These are phyloP conservation scores for Nomada ferruginata DNA, from an alignment of 2,888 invertebrate species.

Conservation along the genomic window DNA sequence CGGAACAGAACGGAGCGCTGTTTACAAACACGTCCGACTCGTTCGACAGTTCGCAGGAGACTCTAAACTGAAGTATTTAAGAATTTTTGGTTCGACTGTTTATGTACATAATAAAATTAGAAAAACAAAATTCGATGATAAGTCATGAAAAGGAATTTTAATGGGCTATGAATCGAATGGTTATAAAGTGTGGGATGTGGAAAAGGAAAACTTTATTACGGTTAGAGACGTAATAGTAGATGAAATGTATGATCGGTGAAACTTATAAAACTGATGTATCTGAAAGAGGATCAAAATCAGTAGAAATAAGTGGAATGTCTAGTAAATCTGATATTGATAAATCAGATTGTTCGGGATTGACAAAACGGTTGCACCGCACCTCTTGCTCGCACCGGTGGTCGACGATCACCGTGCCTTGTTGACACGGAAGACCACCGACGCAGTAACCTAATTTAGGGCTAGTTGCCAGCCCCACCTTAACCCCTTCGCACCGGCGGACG, in stretches of 20 bases:
- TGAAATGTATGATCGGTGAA: neutral
- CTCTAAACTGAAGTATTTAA: neutral
- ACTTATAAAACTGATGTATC: neutral
- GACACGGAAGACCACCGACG: too few relatives aligned
- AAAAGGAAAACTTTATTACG: neutral
- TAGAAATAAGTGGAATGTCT: neutral
- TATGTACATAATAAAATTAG: neutral
- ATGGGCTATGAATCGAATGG: neutral
- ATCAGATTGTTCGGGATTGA: too few relatives aligned
- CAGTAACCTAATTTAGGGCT: too few relatives aligned
- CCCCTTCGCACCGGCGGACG: too few relatives aligned
- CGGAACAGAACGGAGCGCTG: neutral
- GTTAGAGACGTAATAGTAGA: neutral
- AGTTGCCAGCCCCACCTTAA: too few relatives aligned
- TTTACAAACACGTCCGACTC: slow-evolving; percentile 4
- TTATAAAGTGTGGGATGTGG: neutral
- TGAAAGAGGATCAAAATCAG: slow-evolving; percentile 14
- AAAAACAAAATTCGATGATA: slow-evolving; percentile 10
- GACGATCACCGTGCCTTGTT: too few relatives aligned
- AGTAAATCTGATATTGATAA: neutral
- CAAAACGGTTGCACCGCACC: too few relatives aligned
- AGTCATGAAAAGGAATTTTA: neutral
- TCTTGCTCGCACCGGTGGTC: too few relatives aligned
- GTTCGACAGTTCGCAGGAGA: neutral
- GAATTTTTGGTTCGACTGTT: neutral